Base-by-base conservation (phyloP, 92 coral and sea anemone genomes). In the Epizoanthus scotinus region DNA sequence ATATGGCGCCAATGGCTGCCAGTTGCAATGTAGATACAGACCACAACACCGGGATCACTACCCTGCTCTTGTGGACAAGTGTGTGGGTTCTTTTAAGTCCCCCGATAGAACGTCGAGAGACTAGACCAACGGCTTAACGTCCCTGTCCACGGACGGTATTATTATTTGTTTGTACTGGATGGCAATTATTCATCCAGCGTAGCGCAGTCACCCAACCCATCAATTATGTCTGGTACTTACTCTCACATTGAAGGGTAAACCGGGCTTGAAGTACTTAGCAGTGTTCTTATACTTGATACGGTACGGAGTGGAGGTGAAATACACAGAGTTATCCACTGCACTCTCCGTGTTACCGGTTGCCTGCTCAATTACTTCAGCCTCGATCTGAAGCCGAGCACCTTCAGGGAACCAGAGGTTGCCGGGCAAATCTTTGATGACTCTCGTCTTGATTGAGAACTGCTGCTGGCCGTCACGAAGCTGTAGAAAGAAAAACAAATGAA, bases 341-440 rank as follows among this genome's bases (percentile, higher is more conserved):
- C 70, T 82, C 74, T 86, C 98, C 54, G 74, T 88, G 40, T 62
- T 65, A 5, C 98, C 98, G 10, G 99, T 96, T 47, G 96, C 93
- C 70, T 65, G 14, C 68, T 93, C 99, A 7, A 68, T 86, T 7
- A 96, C 95, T 3, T 89, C 88, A 63, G 89, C 98, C 58, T 91
- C 90, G 34, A 96, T 84, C 62, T 77, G 86, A 31, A 96, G 89
- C 61, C 94, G 90, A 55, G 87, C 79, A 13, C 89, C 91, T 61
- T 93, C 96, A 36, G 99, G 99, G 53, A 96, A 96, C 99, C 99
- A 96, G 1, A 86, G 59, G 13, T 81, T 68, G 54, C 83, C 92
- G 7, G 87, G 81, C 12, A 85, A 62, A 0, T 73, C 74, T 54
- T 49, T 66, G 26, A 93, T 90, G 65, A 63, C 18, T 54, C 66